Evolutionary conservation across 1,140 invertebrate species (phyloP).

Genomic region (Pygmarrhopalites habei): DNA sequence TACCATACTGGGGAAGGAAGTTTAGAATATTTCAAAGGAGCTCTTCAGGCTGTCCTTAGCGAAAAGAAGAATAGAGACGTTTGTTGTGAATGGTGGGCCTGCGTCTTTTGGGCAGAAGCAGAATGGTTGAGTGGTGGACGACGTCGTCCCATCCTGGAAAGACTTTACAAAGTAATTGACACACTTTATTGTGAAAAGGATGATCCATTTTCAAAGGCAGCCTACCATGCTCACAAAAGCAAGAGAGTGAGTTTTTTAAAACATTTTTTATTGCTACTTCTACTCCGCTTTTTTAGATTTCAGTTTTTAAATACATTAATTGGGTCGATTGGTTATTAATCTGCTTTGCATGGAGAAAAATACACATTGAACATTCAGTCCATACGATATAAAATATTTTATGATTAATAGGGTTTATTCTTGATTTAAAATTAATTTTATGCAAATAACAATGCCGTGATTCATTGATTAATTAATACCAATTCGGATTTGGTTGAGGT

Average conservation of each 20-base stretch:
- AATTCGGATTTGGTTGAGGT: too few relatives aligned
- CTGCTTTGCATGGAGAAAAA: too few relatives aligned
- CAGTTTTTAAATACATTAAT: too few relatives aligned
- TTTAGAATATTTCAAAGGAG: constrained; percentile 26
- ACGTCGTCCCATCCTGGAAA: constrained; percentile 23
- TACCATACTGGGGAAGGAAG: constrained; percentile 26
- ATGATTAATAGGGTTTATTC: too few relatives aligned
- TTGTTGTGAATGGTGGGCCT: constrained; percentile 35
- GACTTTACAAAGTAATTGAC: constrained; percentile 34
- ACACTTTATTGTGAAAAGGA: constrained; percentile 27
- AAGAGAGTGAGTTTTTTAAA: constrained; percentile 15
- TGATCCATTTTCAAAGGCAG: constrained; percentile 26
- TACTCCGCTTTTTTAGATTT: too few relatives aligned
- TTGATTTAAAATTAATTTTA: too few relatives aligned
- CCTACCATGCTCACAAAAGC: constrained; percentile 30
- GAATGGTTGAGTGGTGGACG: constrained; percentile 33
- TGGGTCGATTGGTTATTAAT: too few relatives aligned
- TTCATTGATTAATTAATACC: too few relatives aligned
- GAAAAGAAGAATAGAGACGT: constrained; percentile 23
- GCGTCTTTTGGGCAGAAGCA: constrained; percentile 34
- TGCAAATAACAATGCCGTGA: too few relatives aligned
- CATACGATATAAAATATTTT: too few relatives aligned
- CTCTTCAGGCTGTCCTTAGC: constrained; percentile 24
- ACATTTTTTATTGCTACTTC: too few relatives aligned
- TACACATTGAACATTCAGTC: too few relatives aligned